Evolutionary conservation across 2,113 vertebrate genomes (phyloP), one percentile per base, ranked within the genome.

Genomic region (Passer domesticus): DNA sequence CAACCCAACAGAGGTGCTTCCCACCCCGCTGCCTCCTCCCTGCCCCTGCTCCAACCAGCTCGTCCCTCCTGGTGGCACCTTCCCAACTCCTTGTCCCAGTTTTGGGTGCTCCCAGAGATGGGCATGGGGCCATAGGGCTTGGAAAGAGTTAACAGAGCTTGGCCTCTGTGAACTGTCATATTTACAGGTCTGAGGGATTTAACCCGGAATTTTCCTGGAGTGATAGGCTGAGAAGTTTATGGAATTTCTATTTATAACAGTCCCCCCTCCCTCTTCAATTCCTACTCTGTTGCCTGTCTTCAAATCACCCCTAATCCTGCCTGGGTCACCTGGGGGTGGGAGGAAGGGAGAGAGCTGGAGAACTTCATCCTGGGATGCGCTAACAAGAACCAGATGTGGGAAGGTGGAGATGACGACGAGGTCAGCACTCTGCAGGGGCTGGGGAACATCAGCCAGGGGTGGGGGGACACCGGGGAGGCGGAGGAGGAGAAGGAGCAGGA

Each of bases 371-470:
- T 63, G 83, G 96, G 96, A 95, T 96, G 96, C 35, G 70, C 96
- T 98, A 98, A 98, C 92, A 17, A 95, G 96, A 98, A 97, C 97
- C 98, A 98, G 98, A 98, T 98, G 98, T 98, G 97, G 91, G 95
- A 96, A 97, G 83, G 95, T 95, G 97, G 94, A 92, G 91, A 92
- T 83, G 95, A 93, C 41, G 91, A 94, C 2, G 50, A 94, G 96
- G 95, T 95, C 97, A 96, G 63, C 27, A 8, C 14, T 87, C 85
- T 17, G 9, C 79, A 86, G 39, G 81, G 95, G 92, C 91, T 96
- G 91, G 76, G 64, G 92, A 95, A 81, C 94, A 20, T 78, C 95
- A 84, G 56, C 24, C 2, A 47, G 35, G 62, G 89, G 43, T n/a
- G 41, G 33, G 44, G 50, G 55, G 62, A 64, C 24, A 59, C 13